These are phyloP conservation scores for Epinotia bilunana DNA, from an alignment of 2,888 invertebrate species.

Conservation along the genomic window DNA sequence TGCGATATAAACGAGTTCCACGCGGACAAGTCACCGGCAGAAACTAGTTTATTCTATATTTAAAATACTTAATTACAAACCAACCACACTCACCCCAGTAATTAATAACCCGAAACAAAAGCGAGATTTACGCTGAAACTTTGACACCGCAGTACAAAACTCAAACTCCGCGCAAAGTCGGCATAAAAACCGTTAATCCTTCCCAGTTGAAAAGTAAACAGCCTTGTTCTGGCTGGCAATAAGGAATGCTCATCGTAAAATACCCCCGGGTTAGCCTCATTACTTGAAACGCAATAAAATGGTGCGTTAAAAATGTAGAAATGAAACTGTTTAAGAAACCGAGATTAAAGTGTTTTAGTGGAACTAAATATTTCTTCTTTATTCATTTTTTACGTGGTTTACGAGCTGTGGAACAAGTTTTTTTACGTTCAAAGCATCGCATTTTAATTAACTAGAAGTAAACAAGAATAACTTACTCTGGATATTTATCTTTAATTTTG, in stretches of 20 bases:
- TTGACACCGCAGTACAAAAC: slow-evolving; percentile 43
- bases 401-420: neutral
- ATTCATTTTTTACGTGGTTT: neutral
- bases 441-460: neutral
- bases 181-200: slow-evolving; percentile 42
- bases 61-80: slow-evolving; percentile 1
- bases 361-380: slow-evolving; percentile 18
- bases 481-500: neutral
- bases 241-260: slow-evolving; percentile 42
- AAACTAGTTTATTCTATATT: too few relatives aligned
- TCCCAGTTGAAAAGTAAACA: slow-evolving; percentile 42
- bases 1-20: too few relatives aligned
- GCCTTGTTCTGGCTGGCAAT: slow-evolving; percentile 38
- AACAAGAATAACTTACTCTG: neutral
- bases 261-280: slow-evolving; percentile 35
- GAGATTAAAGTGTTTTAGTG: slow-evolving; percentile 19
- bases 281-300: slow-evolving; percentile 41
- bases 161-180: slow-evolving; percentile 40
- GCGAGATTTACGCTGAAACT: slow-evolving; percentile 42
- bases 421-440: neutral
- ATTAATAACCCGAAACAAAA: slow-evolving; percentile 42
- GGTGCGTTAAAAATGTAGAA: slow-evolving; percentile 26
- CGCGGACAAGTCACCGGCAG: too few relatives aligned
- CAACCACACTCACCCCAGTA: slow-evolving; percentile 29
- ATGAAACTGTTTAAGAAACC: slow-evolving; percentile 18